phyloP scores from a whole-genome alignment of 2,888 invertebrate species.

The Macrosiphum euphorbiae region DNA sequence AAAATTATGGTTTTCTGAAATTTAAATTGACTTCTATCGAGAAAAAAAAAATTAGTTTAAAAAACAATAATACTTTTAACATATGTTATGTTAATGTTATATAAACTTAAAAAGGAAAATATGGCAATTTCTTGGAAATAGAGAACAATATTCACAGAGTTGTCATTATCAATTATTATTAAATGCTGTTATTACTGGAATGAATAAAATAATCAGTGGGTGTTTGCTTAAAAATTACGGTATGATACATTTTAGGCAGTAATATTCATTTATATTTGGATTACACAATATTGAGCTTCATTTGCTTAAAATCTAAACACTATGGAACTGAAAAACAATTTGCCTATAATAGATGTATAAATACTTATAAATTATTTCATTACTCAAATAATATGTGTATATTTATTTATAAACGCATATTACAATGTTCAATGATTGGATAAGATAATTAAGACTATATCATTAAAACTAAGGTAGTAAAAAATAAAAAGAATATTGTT shows the following conservation, averaged over 20 bases:
- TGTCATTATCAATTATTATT: neutral
- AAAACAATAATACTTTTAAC: conserved; percentile 30
- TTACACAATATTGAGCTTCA: conserved; percentile 52
- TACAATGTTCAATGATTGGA: conserved; percentile 27
- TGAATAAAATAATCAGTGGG: conserved; percentile 19
- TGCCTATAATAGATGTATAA: neutral
- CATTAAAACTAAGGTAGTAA: conserved; percentile 37
- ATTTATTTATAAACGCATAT: conserved; percentile 17
- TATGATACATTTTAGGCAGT: conserved; percentile 47
- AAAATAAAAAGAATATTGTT: conserved; percentile 46
- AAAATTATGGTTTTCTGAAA: neutral
- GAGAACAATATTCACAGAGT: neutral
- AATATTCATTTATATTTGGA: conserved; percentile 40
- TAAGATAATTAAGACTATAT: conserved; percentile 34
- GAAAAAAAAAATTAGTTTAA: conserved; percentile 12
- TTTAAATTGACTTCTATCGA: neutral
- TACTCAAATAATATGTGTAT: conserved; percentile 1
- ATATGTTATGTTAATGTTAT: neutral
- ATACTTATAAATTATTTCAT: conserved; percentile 25
- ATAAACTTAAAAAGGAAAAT: conserved; percentile 31
- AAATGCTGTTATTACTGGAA: conserved; percentile 49
- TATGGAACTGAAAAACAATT: conserved; percentile 46
- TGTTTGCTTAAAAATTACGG: conserved; percentile 31
- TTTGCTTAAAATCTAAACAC: conserved; percentile 37
- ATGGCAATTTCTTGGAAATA: neutral